Percentiles rank a stretch among this genome's conserved stretches.
Evolutionary conservation across 2,113 vertebrate genomes (phyloP).

Genomic region (Mesoclemmys tuberculata): DNA sequence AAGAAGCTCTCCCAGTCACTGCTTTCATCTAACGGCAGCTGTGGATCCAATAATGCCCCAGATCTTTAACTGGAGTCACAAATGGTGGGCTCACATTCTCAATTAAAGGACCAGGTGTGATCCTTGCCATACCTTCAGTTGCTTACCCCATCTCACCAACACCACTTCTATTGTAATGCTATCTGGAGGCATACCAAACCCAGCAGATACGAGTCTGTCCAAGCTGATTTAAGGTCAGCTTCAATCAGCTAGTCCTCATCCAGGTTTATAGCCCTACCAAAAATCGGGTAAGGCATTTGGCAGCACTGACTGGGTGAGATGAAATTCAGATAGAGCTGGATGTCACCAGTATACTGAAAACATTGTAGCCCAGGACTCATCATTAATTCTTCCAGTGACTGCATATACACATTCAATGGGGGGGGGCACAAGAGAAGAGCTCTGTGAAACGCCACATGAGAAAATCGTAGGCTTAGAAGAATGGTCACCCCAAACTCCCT

Average conservation of each 20-base stretch:
- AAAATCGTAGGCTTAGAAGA: background rate
- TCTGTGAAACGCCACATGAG: background rate
- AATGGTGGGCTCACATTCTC: background rate
- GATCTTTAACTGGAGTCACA: background rate
- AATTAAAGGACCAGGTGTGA: background rate
- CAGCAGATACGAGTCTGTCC: background rate
- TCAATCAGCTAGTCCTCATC: background rate
- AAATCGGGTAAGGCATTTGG: background rate
- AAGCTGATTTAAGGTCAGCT: background rate
- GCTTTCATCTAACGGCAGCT: background rate
- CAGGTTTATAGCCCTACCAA: background rate
- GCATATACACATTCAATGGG: background rate
- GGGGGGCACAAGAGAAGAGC: background rate
- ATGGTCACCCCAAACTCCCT: background rate
- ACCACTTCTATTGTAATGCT: background rate
- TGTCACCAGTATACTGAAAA: background rate
- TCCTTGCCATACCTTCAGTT: background rate
- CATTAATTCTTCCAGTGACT: background rate
- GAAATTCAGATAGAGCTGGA: background rate
- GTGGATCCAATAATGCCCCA: background rate
- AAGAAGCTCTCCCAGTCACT: background rate
- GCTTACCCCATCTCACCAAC: background rate
- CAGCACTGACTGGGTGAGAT: background rate
- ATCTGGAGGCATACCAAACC: background rate
- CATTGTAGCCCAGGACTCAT: background rate